phyloP scores from a whole-genome alignment of 1,140 invertebrate genomes.

The Philotrypesis tridentata region DNA sequence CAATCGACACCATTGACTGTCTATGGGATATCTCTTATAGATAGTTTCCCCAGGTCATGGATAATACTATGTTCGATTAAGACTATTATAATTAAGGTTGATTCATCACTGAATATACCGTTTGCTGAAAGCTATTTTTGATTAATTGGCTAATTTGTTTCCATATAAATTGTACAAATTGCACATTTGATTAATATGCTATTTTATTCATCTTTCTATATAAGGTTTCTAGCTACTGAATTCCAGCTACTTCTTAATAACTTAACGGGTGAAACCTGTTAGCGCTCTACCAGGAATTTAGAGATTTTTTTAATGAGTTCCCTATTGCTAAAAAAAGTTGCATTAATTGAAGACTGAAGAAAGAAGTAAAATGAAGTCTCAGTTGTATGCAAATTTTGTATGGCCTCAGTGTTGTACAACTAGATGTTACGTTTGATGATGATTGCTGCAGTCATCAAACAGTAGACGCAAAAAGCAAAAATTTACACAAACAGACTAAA shows the following conservation, averaged over 20 bases:
- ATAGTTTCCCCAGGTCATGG: not conserved
- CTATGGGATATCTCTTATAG: not conserved
- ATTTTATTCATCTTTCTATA: not conserved
- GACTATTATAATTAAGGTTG: not conserved
- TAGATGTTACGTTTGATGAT: not conserved
- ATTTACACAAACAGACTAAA: not conserved
- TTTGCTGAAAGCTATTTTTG: not conserved
- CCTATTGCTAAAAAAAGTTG: not conserved
- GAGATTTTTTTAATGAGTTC: not conserved
- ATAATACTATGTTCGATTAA: constrained; percentile 10
- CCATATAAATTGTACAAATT: not conserved
- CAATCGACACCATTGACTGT: constrained; percentile 24
- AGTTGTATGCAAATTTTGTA: not conserved
- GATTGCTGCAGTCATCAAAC: not conserved
- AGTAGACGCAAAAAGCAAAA: not conserved
- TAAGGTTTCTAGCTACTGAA: too few species aligned
- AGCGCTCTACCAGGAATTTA: not conserved
- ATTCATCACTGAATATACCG: constrained; percentile 4
- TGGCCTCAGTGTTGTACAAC: not conserved
- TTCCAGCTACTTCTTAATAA: too few species aligned
- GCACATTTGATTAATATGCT: not conserved
- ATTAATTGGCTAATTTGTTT: not conserved
- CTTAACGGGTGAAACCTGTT: too few species aligned
- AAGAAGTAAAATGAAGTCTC: not conserved
- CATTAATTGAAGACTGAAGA: not conserved